Conservation (phyloP, 2,113 vertebrate species). For the Ardeotis arabs region DNA sequence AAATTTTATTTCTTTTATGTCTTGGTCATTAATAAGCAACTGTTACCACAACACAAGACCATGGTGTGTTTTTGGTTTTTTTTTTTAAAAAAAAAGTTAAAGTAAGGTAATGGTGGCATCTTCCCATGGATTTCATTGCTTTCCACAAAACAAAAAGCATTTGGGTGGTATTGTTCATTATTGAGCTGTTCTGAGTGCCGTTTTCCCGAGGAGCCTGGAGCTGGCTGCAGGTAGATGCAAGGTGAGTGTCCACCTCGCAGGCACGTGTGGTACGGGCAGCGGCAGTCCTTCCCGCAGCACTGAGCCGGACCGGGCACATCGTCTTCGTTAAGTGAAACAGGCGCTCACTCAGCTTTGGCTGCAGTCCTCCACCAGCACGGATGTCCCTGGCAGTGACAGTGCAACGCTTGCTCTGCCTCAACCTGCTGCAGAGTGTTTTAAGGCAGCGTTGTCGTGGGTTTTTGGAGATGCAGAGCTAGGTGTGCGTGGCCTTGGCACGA, state of each 20-base stretch:
- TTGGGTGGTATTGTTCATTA: background rate
- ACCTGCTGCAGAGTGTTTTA: background rate
- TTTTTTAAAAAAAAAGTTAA: background rate
- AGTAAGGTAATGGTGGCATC: background rate
- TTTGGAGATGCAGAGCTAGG: background rate
- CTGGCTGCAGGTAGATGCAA: background rate
- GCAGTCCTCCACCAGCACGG: fast-evolving
- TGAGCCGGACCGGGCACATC: background rate
- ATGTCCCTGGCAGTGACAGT: too few relatives aligned
- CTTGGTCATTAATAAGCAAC: background rate
- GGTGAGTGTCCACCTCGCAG: background rate
- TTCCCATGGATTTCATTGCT: background rate
- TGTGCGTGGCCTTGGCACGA: background rate
- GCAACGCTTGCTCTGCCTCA: background rate
- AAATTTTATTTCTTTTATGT: background rate
- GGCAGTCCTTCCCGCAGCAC: background rate
- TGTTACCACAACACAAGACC: background rate
- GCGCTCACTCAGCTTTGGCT: background rate
- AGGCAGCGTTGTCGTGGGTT: background rate
- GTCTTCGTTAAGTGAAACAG: fast-evolving
- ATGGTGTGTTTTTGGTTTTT: too few relatives aligned
- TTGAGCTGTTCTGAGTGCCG: background rate
- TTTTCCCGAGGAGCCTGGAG: background rate
- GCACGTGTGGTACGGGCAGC: background rate
- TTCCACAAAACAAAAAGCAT: background rate